Conservation (phyloP, 1,140 invertebrate genomes). For the Tetranychus cinnabarinus region DNA sequence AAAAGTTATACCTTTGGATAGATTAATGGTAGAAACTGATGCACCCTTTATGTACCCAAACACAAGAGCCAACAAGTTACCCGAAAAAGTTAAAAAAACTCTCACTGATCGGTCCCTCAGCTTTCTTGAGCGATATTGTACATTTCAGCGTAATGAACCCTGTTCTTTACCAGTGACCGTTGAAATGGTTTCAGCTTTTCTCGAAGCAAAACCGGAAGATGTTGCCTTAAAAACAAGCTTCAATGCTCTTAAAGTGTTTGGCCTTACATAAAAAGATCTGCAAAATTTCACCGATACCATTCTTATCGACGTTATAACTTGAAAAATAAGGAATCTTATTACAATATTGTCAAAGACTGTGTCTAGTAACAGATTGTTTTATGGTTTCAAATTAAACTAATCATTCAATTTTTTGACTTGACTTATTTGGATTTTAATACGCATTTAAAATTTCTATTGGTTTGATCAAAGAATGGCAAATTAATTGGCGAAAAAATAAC, state of each 20-base stretch:
- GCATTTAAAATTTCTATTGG: too few species aligned
- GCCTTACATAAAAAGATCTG: slow-evolving; percentile 27
- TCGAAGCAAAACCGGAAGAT: slow-evolving; percentile 59
- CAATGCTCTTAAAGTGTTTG: slow-evolving; percentile 77
- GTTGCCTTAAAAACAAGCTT: slow-evolving; percentile 74
- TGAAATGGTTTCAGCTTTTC: slow-evolving; percentile 76
- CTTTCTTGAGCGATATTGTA: slow-evolving; percentile 52
- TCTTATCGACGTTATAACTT: too few species aligned
- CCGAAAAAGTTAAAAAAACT: slow-evolving; percentile 54
- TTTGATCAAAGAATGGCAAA: too few species aligned
- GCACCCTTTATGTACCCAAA: slow-evolving; percentile 91
- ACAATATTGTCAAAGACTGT: too few species aligned
- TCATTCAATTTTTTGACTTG: too few species aligned
- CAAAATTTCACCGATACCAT: too few species aligned
- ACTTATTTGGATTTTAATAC: too few species aligned
- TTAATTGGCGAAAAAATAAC: too few species aligned
- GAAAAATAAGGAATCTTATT: too few species aligned
- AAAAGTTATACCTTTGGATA: slow-evolving; percentile 51
- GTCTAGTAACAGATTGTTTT: too few species aligned
- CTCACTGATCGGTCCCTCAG: slow-evolving; percentile 51
- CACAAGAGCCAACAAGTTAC: slow-evolving; percentile 69
- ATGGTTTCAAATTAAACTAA: too few species aligned
- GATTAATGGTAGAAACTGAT: slow-evolving; percentile 61
- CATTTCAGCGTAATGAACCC: slow-evolving; percentile 86
- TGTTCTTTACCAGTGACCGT: slow-evolving; percentile 64